Conservation (phyloP, 2,888 invertebrate genomes). For the Melanostoma mellinum region DNA sequence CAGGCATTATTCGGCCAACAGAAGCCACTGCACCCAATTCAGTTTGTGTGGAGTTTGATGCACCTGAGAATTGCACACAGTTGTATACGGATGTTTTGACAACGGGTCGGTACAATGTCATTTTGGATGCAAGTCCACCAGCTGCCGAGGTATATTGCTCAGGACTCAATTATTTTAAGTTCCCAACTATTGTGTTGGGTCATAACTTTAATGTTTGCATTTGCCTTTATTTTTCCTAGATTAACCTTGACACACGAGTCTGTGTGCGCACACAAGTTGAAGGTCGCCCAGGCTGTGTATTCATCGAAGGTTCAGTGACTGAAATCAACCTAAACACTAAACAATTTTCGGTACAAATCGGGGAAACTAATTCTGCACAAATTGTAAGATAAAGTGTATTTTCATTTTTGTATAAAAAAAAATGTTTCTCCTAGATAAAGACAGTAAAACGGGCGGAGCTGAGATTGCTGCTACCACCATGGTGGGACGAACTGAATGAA, state of each 20-base stretch:
- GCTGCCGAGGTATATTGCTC: slow-evolving; percentile 86
- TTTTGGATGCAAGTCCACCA: slow-evolving; percentile 95
- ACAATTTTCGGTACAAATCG: slow-evolving; percentile 86
- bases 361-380: slow-evolving; percentile 62
- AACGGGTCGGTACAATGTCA: slow-evolving; percentile 91
- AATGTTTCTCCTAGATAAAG: slow-evolving; percentile 74
- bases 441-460: slow-evolving; percentile 94
- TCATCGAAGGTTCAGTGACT: slow-evolving; percentile 92
- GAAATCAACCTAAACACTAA: slow-evolving; percentile 87
- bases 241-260: slow-evolving; percentile 90
- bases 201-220: slow-evolving; percentile 1
- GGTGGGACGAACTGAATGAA: slow-evolving; percentile 97
- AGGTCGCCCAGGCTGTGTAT: slow-evolving; percentile 87
- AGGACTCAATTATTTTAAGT: neutral
- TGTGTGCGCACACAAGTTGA: slow-evolving; percentile 88
- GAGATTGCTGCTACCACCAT: slow-evolving; percentile 94
- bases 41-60: slow-evolving; percentile 92
- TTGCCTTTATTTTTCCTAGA: slow-evolving; percentile 82
- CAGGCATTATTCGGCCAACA: slow-evolving; percentile 93
- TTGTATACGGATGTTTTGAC: slow-evolving; percentile 91
- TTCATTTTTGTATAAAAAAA: slow-evolving; percentile 3
- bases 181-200: slow-evolving; percentile 6
- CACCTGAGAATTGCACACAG: slow-evolving; percentile 87
- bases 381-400: slow-evolving; percentile 49
- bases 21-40: slow-evolving; percentile 86